phyloP scores from a whole-genome alignment of 1,140 invertebrate species.

The Carposina sasakii region DNA sequence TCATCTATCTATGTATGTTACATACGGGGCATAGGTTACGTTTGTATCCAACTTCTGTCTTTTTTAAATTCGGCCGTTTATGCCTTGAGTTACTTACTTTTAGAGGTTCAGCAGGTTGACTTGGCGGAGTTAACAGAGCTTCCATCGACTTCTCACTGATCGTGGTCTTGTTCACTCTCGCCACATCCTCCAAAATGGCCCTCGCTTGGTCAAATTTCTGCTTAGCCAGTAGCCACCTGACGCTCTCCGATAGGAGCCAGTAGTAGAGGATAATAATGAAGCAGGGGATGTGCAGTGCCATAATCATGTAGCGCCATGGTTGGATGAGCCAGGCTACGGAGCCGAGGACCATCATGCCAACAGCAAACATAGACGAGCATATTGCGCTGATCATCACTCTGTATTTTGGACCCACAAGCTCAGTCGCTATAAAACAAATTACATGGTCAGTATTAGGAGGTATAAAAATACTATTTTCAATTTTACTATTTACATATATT shows the following conservation, averaged over 20 bases:
- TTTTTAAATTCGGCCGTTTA: no score
- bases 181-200: conserved; percentile 75
- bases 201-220: conserved; percentile 77
- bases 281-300: conserved; percentile 78
- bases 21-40: no score
- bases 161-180: conserved; percentile 77
- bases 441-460: no score
- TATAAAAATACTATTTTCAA: no score
- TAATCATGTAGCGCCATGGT: conserved; percentile 81
- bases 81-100: no score
- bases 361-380: conserved; percentile 79
- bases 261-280: conserved; percentile 77
- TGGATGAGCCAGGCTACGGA: conserved; percentile 78
- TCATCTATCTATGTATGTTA: no score
- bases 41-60: no score
- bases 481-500: no score
- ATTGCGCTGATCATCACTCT: conserved; percentile 81
- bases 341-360: conserved; percentile 81
- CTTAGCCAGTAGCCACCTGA: conserved; percentile 83
- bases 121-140: conserved; percentile 39
- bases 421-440: conserved; percentile 76
- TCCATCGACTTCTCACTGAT: conserved; percentile 74
- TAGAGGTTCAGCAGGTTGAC: conserved; percentile 6
- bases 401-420: conserved; percentile 82
- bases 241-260: conserved; percentile 77